A percentile compares a stretch with the other conserved stretches of the same genome.
phyloP scores from a whole-genome alignment of 2,113 vertebrate genomes.

The Calonectris borealis region DNA sequence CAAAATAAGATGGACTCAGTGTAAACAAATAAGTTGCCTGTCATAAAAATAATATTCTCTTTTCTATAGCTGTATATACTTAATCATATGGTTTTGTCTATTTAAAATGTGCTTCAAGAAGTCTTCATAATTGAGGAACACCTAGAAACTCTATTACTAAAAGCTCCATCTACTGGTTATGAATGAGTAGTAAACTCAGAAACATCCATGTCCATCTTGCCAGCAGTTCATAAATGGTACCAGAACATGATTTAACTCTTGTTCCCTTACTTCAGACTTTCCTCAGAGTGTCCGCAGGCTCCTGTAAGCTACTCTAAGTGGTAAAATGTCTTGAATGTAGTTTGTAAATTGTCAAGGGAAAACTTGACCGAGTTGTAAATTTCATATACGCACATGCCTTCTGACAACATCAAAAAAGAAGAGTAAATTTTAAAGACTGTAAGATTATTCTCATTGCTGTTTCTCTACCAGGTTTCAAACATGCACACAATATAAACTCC shows the following conservation, averaged over 20 bases:
- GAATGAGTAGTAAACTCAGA: neutral
- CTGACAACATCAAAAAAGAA: neutral
- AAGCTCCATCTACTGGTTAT: conserved; percentile 69
- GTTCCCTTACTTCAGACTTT: neutral
- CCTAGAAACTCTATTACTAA: conserved; percentile 33
- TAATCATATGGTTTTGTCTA: neutral
- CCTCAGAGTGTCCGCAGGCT: neutral
- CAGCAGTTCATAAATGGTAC: neutral
- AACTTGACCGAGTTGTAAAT: neutral
- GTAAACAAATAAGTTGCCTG: neutral
- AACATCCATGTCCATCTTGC: neutral
- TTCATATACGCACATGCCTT: neutral
- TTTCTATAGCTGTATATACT: neutral
- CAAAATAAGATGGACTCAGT: neutral
- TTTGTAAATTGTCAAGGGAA: neutral
- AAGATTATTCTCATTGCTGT: neutral
- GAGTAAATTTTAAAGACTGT: neutral
- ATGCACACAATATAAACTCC: neutral
- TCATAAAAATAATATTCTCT: neutral
- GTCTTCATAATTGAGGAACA: neutral
- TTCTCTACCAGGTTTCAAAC: neutral
- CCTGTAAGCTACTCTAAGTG: neutral
- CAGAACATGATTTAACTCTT: neutral
- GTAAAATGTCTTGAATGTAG: neutral
- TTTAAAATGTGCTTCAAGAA: neutral